phyloP scores from a whole-genome alignment of 2,113 vertebrate genomes.

The Cricetomys ansorgei region DNA sequence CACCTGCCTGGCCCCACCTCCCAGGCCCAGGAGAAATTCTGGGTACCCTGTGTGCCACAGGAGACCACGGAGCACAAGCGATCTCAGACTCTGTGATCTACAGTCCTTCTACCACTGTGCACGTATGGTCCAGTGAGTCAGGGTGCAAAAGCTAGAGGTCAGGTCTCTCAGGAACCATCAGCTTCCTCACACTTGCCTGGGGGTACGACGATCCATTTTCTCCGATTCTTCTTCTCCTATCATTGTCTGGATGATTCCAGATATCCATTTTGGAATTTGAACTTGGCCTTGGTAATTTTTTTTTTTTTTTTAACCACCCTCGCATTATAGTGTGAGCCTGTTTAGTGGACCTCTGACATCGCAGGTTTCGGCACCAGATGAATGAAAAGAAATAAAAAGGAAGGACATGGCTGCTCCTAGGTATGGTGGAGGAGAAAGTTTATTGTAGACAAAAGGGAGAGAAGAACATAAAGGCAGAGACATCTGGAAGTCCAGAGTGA shows the following conservation, averaged over 20 bases:
- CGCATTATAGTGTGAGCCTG: no score
- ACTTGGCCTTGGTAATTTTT: not conserved
- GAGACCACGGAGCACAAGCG: not conserved
- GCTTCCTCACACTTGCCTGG: not conserved
- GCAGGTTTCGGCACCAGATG: no score
- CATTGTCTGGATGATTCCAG: slow-evolving; percentile 11
- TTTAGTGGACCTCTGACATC: not conserved
- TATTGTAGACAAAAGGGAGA: no score
- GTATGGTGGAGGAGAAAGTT: no score
- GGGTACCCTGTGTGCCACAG: rapidly evolving
- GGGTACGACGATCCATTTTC: not conserved
- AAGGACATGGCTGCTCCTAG: no score
- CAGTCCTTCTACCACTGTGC: not conserved
- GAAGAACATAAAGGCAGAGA: no score
- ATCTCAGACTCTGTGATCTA: not conserved
- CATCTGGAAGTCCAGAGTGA: no score
- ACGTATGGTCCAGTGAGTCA: not conserved
- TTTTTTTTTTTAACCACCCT: not conserved
- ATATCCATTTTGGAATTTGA: not conserved
- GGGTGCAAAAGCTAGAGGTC: not conserved
- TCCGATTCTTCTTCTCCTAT: not conserved
- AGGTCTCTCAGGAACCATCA: not conserved
- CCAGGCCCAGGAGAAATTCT: not conserved
- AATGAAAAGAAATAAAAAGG: no score
- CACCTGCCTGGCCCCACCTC: not conserved